These are phyloP conservation scores for Salminus brasiliensis DNA, from an alignment of 2,113 vertebrate genomes.

Conservation along the genomic window DNA sequence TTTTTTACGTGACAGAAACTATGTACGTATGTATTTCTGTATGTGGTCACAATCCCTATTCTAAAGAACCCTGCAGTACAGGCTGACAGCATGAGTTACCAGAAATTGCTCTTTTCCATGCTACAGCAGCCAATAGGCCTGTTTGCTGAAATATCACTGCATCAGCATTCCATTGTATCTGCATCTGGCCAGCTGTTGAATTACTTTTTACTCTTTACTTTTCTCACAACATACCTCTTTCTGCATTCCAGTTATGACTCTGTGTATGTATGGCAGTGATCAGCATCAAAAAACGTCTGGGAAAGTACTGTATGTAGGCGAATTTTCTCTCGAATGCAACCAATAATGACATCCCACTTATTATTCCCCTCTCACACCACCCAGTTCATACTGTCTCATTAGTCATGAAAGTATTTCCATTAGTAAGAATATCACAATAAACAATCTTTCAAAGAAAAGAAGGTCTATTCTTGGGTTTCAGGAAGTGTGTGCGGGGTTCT, in stretches of 20 bases:
- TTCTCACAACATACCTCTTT: slow-evolving; percentile 56
- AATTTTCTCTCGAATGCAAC: slow-evolving; percentile 18
- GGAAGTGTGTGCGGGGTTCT: background rate
- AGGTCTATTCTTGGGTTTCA: background rate
- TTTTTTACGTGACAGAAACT: too few relatives aligned
- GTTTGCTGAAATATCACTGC: slow-evolving; percentile 34
- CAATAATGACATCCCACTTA: slow-evolving; percentile 30
- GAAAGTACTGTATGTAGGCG: slow-evolving; percentile 58
- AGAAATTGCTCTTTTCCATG: slow-evolving; percentile 10
- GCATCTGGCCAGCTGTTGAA: slow-evolving; percentile 33
- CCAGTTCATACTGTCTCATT: slow-evolving; percentile 13
- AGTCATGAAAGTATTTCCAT: slow-evolving; percentile 35
- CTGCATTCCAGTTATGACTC: slow-evolving; percentile 62
- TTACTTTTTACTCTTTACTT: slow-evolving; percentile 13
- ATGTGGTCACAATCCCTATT: too few relatives aligned
- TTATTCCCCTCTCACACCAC: slow-evolving; percentile 1
- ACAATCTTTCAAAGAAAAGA: background rate
- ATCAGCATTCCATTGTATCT: slow-evolving; percentile 25
- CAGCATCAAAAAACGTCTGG: slow-evolving; percentile 49
- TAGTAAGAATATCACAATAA: slow-evolving; percentile 26
- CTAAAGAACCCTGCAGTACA: background rate
- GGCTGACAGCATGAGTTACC: background rate
- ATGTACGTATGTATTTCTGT: too few relatives aligned
- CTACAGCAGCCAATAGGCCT: background rate
- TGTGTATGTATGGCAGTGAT: slow-evolving; percentile 8